Evolutionary conservation across 2,113 vertebrate species (phyloP), one percentile per base, ranked within the genome.

Genomic region (Ammospiza caudacuta): DNA sequence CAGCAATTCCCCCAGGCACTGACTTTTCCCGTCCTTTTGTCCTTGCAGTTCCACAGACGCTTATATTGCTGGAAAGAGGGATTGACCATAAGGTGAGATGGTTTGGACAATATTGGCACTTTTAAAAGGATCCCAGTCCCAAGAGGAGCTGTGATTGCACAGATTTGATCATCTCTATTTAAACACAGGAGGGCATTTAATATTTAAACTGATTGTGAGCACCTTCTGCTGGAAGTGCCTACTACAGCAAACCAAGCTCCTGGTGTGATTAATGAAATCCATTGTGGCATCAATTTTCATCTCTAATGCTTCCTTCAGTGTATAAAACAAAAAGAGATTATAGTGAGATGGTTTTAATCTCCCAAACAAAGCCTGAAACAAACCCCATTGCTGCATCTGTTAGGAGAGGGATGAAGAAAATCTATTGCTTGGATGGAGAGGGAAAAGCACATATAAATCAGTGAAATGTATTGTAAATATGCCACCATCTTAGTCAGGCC

Each of bases 251-350:
- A 90, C 43, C 64, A 90, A 90, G 39, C 89, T 94, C 77, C 92
- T 83, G 91, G 55, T 93, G 69, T 87, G 89, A 91, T 96, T 96
- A 96, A 81, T 81, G 44, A 96, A 96, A 97, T 92, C 74, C 92
- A 90, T 27, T 84, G 91, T 85, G 85, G 78, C 62, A 74, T 77
- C 63, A 72, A 77, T 87, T 92, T 91, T 95, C 78, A 92, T 87
- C 86, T 85, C 92, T 89, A 94, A 95, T 83, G 77, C 87, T 79
- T 94, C 70, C 59, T 89, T 89, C 80, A 41, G 67, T 89, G 73
- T 75, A 77, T 80, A 77, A 89, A 95, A 76, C 91, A 94, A 76
- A 95, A 92, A 94, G 76, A 87, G 92, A 89, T 97, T 96, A 97
- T 39, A 75, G 8, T 69, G 80, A 94, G 73, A 95, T 81, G 64